phyloP scores from a whole-genome alignment of 2,113 vertebrate genomes.

The Coptodon bakossiorum region DNA sequence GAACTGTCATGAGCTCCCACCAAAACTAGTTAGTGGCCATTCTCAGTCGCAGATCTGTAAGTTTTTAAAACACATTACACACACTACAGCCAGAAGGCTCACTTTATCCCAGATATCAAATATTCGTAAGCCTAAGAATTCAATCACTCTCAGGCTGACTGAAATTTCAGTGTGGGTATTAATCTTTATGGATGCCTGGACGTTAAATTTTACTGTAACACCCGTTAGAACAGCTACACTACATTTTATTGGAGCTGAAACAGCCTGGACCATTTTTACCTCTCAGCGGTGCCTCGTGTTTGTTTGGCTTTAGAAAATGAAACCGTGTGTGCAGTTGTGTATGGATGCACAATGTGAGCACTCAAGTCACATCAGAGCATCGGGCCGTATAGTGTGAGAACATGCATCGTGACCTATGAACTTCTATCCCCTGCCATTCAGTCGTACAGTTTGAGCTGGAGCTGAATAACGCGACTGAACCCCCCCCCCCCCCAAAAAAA shows the following conservation, averaged over 20 bases:
- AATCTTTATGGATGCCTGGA: background rate
- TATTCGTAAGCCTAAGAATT: background rate
- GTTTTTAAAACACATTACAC: background rate
- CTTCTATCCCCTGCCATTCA: background rate
- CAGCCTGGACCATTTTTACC: background rate
- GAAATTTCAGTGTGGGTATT: background rate
- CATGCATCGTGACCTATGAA: background rate
- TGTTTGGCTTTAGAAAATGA: background rate
- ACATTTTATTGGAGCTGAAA: background rate
- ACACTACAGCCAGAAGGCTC: background rate
- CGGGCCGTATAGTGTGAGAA: too few relatives aligned
- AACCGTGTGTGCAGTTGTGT: background rate
- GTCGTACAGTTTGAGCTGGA: background rate
- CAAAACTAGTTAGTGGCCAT: background rate
- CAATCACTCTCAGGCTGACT: background rate
- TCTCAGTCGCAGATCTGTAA: background rate
- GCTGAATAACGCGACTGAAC: background rate
- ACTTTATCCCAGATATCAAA: background rate
- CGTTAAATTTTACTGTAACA: background rate
- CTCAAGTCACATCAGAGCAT: background rate
- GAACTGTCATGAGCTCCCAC: background rate
- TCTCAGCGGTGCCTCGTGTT: background rate
- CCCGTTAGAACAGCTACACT: background rate
- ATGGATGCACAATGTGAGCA: background rate
- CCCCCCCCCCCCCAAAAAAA: accelerated